Evolutionary conservation across 2,797 vertebrate species (phyloP).

Genomic region (Diplodus puntazzo): DNA sequence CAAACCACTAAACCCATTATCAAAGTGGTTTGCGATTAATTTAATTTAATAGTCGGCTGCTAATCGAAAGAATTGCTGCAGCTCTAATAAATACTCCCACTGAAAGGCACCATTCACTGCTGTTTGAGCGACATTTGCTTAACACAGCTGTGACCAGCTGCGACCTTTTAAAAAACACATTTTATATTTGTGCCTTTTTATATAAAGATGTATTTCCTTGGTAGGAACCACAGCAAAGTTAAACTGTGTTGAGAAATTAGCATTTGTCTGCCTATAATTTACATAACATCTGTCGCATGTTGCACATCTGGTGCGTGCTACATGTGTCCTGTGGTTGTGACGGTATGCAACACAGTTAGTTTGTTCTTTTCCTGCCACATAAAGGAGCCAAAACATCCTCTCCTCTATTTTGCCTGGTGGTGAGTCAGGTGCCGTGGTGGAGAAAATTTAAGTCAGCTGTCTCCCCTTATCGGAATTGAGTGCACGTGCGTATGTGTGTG

Average conservation of each 20-base stretch:
- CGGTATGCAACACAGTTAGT: conserved; percentile 18
- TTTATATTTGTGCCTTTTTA: not conserved
- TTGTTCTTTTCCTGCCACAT: conserved; percentile 21
- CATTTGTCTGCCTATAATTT: not conserved
- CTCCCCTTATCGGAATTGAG: conserved; percentile 64
- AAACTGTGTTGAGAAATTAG: conserved; percentile 3
- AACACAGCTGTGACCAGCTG: not conserved
- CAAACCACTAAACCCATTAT: too few relatives aligned
- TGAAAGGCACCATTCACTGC: conserved; percentile 6
- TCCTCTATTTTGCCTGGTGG: conserved; percentile 58
- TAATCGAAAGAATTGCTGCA: too few relatives aligned
- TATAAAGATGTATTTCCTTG: not conserved
- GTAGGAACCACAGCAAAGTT: not conserved
- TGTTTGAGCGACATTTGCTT: conserved; percentile 6
- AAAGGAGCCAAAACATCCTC: conserved; percentile 17
- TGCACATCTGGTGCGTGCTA: conserved; percentile 32
- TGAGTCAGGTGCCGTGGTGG: conserved; percentile 72
- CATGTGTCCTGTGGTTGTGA: conserved; percentile 35
- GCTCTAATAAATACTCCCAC: not conserved
- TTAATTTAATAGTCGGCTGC: too few relatives aligned
- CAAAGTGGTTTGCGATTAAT: too few relatives aligned
- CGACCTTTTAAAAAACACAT: not conserved
- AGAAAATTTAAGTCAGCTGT: conserved; percentile 75
- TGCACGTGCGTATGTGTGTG: conserved; percentile 32
- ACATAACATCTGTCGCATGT: not conserved